Base-by-base conservation (phyloP, 2,888 invertebrate genomes). In the Pollenia amentaria region DNA sequence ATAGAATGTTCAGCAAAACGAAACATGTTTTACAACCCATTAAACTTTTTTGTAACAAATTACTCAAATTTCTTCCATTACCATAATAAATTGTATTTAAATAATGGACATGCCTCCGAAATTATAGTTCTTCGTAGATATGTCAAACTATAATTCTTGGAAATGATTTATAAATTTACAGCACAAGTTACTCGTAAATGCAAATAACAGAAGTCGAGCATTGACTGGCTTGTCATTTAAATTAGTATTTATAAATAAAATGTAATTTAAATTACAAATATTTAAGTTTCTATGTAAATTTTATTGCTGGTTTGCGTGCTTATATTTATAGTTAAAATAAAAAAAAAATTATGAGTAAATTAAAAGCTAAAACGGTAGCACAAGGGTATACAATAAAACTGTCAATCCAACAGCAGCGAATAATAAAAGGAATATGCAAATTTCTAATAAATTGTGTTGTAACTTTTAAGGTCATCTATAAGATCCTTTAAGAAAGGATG, bases 281-380 rank as follows among this genome's bases (percentile, higher is more conserved):
- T 46, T 60, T 29, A 16, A 11, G 8, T 70, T 55, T 12, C 6
- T 4, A 21, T 72, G 11, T 38, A 7, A 3, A 53, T 70, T 64
- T 18, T 44, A 76, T 64, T 53, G 9, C 11, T 8, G 7, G 42
- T 7, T 77, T 65, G 77, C 77, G 65, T 77, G 77, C 29, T 65
- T 7, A 29, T 0, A 4, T 53, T 53, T 55, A 11, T 40, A 10
- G 40, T 64, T 51, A 62, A n/a, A 62, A 18, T 51, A 62, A n/a
- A 62, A 18, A 40, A 38, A 42, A 73, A 73, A 21, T 7, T 42
- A 3, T 1, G 40, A 16, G 14, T 38, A 42, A 42, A 0, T 40
- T n/a, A 55, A 21, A 29, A 57, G 10, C 42, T 16, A 14, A 55
- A 14, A 53, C 2, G 29, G 51, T 51, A 7, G 16, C 16, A 51